Percentiles rank a stretch among this genome's conserved stretches.
phyloP scores from a whole-genome alignment of 2,113 vertebrate species.

The Lonchura striata region DNA sequence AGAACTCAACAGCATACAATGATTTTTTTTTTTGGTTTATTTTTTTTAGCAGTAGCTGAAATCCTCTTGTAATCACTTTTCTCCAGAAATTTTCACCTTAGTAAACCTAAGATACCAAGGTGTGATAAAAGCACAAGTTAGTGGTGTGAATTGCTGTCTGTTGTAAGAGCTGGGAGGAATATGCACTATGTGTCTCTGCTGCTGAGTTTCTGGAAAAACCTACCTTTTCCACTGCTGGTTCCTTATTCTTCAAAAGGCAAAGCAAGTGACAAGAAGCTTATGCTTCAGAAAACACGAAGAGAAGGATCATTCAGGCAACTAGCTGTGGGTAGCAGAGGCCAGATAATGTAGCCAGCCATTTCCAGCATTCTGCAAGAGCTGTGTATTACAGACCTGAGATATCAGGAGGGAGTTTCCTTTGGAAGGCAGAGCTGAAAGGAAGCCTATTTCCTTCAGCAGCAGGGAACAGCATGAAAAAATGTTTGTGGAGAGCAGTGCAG shows the following conservation, averaged over 20 bases:
- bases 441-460: background rate
- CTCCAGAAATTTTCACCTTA: background rate
- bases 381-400: background rate
- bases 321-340: background rate
- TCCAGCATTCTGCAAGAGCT: background rate
- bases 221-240: background rate
- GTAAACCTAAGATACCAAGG: background rate
- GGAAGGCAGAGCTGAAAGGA: background rate
- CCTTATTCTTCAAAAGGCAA: background rate
- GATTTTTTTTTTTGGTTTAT: background rate
- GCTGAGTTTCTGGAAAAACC: background rate
- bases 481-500: background rate
- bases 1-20: background rate
- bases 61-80: background rate
- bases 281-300: background rate
- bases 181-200: background rate
- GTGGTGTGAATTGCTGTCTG: background rate
- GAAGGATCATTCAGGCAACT: background rate
- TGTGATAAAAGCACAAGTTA: background rate
- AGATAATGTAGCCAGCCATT: background rate
- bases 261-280: background rate
- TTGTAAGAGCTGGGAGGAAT: background rate
- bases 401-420: background rate
- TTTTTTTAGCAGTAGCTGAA: background rate
- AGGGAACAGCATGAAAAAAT: background rate